Conservation (phyloP, 2,113 vertebrate genomes). For the Eublepharis macularius region DNA sequence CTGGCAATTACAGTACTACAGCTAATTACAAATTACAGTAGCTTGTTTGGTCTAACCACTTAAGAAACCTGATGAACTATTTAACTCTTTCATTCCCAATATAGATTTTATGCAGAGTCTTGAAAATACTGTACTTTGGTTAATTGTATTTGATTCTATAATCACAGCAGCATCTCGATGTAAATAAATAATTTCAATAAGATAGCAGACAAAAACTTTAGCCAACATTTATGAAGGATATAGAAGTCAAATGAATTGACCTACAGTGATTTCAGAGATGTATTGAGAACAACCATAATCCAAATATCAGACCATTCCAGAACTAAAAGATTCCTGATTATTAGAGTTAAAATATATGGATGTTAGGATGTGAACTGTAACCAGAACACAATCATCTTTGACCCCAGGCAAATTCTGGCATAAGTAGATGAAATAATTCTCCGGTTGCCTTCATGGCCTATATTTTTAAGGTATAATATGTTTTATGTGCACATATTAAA, state of each 20-base stretch:
- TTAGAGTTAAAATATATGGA: background rate
- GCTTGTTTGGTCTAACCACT: constrained; percentile 6
- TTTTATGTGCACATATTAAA: background rate
- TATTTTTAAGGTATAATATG: background rate
- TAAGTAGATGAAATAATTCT: background rate
- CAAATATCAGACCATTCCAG: background rate
- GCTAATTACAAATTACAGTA: constrained; percentile 30
- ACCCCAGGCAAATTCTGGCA: background rate
- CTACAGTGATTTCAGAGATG: background rate
- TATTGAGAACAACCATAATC: background rate
- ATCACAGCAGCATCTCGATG: background rate
- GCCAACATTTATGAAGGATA: background rate
- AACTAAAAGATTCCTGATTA: background rate
- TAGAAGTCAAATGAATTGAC: background rate
- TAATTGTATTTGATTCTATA: constrained; percentile 11
- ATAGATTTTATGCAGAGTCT: constrained; percentile 21
- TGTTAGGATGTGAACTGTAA: background rate
- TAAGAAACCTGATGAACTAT: constrained; percentile 10
- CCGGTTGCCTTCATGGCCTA: background rate
- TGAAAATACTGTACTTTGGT: background rate
- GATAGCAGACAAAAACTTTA: background rate
- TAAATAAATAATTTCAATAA: background rate
- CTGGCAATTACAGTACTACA: constrained; percentile 21
- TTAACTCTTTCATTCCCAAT: background rate
- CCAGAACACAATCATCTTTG: background rate